Percentiles rank a stretch among this genome's conserved stretches.
Conservation (phyloP, 2,888 invertebrate genomes). For the Dichetophora obliterata region DNA sequence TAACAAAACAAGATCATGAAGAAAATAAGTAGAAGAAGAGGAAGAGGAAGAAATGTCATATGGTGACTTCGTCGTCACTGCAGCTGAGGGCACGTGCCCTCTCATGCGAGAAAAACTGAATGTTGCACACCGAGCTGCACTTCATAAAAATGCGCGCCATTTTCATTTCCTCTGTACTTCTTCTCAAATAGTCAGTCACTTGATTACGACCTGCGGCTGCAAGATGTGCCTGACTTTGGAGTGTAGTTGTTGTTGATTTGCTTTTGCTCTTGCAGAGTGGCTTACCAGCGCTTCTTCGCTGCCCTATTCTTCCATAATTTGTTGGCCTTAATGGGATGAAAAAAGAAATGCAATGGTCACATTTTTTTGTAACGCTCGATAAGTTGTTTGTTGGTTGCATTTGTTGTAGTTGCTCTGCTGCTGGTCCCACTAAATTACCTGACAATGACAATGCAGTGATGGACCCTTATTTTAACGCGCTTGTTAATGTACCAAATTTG, state of each 20-base stretch:
- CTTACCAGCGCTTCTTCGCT: neutral
- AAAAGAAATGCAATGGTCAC: neutral
- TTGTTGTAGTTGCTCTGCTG: neutral
- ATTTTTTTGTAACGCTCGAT: conserved; percentile 24
- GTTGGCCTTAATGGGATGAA: neutral
- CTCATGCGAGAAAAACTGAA: conserved; percentile 39
- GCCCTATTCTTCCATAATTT: conserved; percentile 1
- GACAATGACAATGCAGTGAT: neutral
- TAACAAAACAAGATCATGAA: neutral
- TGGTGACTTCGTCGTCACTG: conserved; percentile 10
- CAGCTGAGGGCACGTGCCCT: conserved; percentile 44
- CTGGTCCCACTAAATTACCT: neutral
- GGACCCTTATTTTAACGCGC: conserved; percentile 11
- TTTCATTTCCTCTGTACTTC: conserved; percentile 3
- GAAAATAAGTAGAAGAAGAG: no score
- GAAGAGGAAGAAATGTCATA: conserved; percentile 21
- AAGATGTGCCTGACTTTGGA: neutral
- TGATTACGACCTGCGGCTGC: conserved; percentile 10
- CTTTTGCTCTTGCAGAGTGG: neutral
- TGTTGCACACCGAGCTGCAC: conserved; percentile 9
- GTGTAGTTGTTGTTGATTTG: neutral
- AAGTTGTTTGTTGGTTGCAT: neutral
- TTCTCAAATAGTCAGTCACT: conserved; percentile 2
- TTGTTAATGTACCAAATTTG: neutral
- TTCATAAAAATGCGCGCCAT: conserved; percentile 20